phyloP scores from a whole-genome alignment of 2,113 vertebrate species.

The Alethe castanea region DNA sequence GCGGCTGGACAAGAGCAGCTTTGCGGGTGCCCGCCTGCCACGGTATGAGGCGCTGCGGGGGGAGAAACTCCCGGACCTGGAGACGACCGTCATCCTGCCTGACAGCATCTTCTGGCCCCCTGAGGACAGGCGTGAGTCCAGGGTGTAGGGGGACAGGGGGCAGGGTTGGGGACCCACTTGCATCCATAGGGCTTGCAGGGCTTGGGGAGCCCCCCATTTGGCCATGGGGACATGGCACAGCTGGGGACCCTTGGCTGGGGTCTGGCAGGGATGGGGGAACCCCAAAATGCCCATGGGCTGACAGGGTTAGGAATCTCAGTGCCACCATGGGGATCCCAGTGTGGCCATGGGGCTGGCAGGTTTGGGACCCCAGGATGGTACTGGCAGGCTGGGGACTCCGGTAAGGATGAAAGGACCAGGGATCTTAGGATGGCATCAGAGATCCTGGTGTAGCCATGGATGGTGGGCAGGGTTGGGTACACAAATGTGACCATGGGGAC shows the following conservation, averaged over 20 bases:
- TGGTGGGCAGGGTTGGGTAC: neutral
- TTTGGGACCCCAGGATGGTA: neutral
- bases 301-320: neutral
- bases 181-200: neutral
- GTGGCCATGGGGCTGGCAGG: neutral
- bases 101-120: constrained; percentile 80
- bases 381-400: neutral
- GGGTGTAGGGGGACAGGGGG: fast-evolving
- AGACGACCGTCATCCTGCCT: constrained; percentile 86
- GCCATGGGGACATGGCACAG: neutral
- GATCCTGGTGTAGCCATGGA: neutral
- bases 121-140: constrained; percentile 61
- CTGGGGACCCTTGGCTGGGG: neutral
- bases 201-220: neutral
- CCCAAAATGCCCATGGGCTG: neutral
- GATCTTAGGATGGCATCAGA: neutral
- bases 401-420: neutral
- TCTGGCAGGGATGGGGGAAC: neutral
- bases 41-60: constrained; percentile 85
- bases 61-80: constrained; percentile 81
- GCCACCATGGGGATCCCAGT: neutral
- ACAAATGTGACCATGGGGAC: neutral
- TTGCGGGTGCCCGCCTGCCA: constrained; percentile 83
- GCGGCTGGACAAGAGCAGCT: constrained; percentile 87
- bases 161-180: neutral